Percentiles rank a stretch among this genome's conserved stretches.
phyloP scores from a whole-genome alignment of 2,888 invertebrate genomes.

The Hoplodrina blanda region DNA sequence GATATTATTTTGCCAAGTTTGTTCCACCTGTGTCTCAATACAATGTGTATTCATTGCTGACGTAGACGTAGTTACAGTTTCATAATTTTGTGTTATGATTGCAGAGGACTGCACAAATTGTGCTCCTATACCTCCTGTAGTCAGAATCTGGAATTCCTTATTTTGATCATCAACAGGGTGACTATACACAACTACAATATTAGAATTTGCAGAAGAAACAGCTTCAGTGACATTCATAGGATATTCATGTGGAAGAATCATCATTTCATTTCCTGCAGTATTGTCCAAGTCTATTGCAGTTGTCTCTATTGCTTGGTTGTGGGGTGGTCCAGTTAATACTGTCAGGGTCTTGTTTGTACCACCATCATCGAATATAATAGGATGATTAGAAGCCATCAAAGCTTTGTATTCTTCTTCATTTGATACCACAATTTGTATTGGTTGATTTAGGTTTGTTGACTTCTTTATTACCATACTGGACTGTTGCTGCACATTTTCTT shows the following conservation, averaged over 20 bases:
- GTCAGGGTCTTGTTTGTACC: constrained; percentile 82
- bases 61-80: constrained; percentile 83
- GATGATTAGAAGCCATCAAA: constrained; percentile 84
- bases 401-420: constrained; percentile 89
- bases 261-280: constrained; percentile 91
- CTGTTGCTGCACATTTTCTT: constrained; percentile 67
- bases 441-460: constrained; percentile 76
- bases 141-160: constrained; percentile 89
- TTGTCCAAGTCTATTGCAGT: constrained; percentile 83
- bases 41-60: constrained; percentile 86
- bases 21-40: constrained; percentile 75
- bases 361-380: constrained; percentile 84
- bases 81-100: constrained; percentile 85
- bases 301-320: constrained; percentile 73
- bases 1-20: constrained; percentile 77
- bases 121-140: constrained; percentile 79
- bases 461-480: constrained; percentile 79
- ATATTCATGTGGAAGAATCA: constrained; percentile 91
- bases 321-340: constrained; percentile 79
- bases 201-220: constrained; percentile 88
- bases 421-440: constrained; percentile 88
- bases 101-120: constrained; percentile 84
- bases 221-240: constrained; percentile 89
- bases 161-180: constrained; percentile 90
- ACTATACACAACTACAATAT: constrained; percentile 92